Evolutionary conservation across 2,888 invertebrate species (phyloP).

Genomic region (Romanomermis culicivorax): DNA sequence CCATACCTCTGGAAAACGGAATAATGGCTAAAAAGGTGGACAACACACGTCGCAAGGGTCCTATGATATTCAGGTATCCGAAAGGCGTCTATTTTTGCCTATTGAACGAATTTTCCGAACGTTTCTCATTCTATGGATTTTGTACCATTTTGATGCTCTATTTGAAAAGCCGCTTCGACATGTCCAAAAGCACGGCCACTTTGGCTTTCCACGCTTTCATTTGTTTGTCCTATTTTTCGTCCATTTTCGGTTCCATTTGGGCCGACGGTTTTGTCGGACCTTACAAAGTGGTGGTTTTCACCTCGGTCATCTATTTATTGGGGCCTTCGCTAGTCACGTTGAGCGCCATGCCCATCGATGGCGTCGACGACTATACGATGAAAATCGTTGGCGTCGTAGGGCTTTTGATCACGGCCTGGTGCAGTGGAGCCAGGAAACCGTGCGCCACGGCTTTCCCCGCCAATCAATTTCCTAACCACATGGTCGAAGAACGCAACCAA

Average conservation of each 20-base stretch:
- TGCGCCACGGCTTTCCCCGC: conserved; percentile 86
- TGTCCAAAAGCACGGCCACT: conserved; percentile 47
- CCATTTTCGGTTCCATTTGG: conserved; percentile 68
- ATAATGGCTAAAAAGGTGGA: too few species aligned
- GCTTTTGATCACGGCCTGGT: conserved; percentile 53
- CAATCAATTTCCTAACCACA: conserved; percentile 49
- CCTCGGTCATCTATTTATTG: neutral
- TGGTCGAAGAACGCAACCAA: neutral
- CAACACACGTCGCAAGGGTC: too few species aligned
- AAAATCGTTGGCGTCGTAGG: conserved; percentile 37
- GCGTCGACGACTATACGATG: neutral
- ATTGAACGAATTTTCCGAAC: conserved; percentile 87
- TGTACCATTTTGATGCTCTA: conserved; percentile 23
- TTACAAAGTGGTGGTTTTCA: neutral
- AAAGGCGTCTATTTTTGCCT: conserved; percentile 60
- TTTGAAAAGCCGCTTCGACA: neutral
- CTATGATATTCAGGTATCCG: too few species aligned
- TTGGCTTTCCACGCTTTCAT: conserved; percentile 71
- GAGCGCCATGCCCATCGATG: neutral
- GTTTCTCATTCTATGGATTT: conserved; percentile 27
- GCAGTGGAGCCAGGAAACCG: conserved; percentile 84
- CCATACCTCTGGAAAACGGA: too few species aligned
- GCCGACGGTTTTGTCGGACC: conserved; percentile 43
- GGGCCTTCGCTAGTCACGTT: neutral
- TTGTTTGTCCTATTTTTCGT: conserved; percentile 72